Conservation (phyloP, 30 jellyfish, hydroid and myxozoan species). For the Catostylus mosaicus region DNA sequence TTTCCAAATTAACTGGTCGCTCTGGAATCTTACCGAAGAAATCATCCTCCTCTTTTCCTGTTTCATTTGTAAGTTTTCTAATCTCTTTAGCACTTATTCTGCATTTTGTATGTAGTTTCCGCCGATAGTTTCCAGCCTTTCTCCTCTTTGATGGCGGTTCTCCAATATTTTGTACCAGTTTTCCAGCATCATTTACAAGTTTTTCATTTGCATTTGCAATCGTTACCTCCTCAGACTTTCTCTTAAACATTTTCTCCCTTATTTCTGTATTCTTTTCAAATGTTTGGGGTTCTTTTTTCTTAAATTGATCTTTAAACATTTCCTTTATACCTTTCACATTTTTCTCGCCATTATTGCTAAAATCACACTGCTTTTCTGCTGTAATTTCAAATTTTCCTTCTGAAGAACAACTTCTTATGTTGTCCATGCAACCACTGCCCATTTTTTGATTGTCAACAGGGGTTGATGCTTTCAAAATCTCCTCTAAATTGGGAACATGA, state of each 20-base stretch:
- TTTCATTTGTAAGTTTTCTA: not conserved
- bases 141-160: not conserved
- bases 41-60: constrained; percentile 3
- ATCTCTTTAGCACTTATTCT: constrained; percentile 44
- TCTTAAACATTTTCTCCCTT: not conserved
- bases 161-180: not conserved
- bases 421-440: not conserved
- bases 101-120: constrained; percentile 37
- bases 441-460: not conserved
- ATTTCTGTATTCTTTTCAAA: no score
- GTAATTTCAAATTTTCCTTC: not conserved
- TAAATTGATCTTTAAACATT: not conserved
- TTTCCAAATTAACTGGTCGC: not conserved
- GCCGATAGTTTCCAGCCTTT: constrained; percentile 47
- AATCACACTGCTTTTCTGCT: not conserved
- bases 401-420: not conserved
- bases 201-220: not conserved
- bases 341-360: not conserved
- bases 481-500: not conserved
- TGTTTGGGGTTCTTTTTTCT: not conserved
- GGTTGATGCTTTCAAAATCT: not conserved
- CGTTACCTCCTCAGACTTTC: not conserved
- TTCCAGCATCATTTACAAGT: not conserved
- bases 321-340: not conserved
- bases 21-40: constrained; percentile 39